Evolutionary conservation across 2,797 vertebrate genomes (phyloP), one percentile per base, ranked within the genome.

Genomic region (Micromesistius poutassou): DNA sequence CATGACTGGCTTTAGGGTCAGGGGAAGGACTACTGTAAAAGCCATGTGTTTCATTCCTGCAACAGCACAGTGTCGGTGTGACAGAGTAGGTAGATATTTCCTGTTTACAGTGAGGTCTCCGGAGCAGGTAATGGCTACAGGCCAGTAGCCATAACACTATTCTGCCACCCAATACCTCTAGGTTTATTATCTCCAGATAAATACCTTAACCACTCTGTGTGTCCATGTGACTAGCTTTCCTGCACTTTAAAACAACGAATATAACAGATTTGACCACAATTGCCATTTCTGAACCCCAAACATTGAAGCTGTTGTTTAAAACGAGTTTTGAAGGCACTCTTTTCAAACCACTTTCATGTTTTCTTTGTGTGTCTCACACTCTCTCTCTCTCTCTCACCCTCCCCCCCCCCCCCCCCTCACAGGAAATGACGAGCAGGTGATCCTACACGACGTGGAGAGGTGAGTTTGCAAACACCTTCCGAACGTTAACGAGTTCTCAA

Each of bases 381-480:
- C 40, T 42, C 12, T 16, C 12, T 42, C 12, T 42, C 40, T 46
- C 13, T 16, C 42, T 46, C 42, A 16, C 42, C 1, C 38, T 9
- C 12, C 1, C 10, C 9, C 10, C 14, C 14, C 16, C 16, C 50
- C 86, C 87, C 90, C 82, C 77, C 81, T 87, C 91, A 82, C 79
- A 98, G 98, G 98, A 86, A 99, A 99, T 76, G 98, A 99, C 85
- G 98, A 99, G 35, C 98, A 99, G 91, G 98, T 99, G 91, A 97
- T 99, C 90, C 96, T 99, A 82, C 98, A 99, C 82, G 98, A 99
- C 77, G 97, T 99, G 80, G 97, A 98, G 92, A 96, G 97, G 97
- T 98, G 91, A 35, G 90, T 85, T 5, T 33, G 31, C 36, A 28
- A 76, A 42, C 12, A 76, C n/a, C 19, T 25, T 9, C 22, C 2